A percentile compares a stretch with the other conserved stretches of the same genome.
Conservation (phyloP, 1,140 invertebrate genomes). For the Conus betulinus region DNA sequence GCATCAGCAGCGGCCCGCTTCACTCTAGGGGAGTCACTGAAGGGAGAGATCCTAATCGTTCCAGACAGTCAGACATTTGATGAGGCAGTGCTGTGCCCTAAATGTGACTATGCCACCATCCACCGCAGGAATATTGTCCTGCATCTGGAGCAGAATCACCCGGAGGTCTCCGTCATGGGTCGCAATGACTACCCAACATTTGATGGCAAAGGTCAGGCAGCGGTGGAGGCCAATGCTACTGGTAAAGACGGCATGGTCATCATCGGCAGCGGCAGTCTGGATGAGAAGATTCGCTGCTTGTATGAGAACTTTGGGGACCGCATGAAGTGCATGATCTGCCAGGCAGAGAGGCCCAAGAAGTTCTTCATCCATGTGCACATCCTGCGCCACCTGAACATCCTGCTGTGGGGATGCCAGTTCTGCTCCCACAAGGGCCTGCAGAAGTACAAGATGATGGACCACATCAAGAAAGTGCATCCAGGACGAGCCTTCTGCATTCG, state of each 20-base stretch:
- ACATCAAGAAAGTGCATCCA: conserved; percentile 52
- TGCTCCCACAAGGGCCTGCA: conserved; percentile 50
- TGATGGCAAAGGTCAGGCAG: conserved; percentile 25
- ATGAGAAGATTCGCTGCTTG: conserved; percentile 48
- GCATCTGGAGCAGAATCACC: conserved; percentile 48
- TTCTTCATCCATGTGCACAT: conserved; percentile 56
- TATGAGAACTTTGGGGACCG: conserved; percentile 52
- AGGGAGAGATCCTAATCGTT: conserved; percentile 48
- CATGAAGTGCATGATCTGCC: conserved; percentile 52
- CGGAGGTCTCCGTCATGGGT: conserved; percentile 52
- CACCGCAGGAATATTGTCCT: conserved; percentile 46
- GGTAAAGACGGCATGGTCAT: conserved; percentile 39
- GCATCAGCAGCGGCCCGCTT: conserved; percentile 14
- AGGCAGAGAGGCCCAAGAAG: conserved; percentile 48
- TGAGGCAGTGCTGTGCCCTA: conserved; percentile 45
- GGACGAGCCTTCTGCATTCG: conserved; percentile 39
- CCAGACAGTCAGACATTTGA: conserved; percentile 49
- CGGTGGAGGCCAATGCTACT: conserved; percentile 19
- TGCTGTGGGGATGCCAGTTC: conserved; percentile 50
- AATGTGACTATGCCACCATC: conserved; percentile 46
- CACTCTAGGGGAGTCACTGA: conserved; percentile 32
- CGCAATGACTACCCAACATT: conserved; percentile 44
- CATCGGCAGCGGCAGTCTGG: conserved; percentile 51
- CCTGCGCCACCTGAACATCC: conserved; percentile 51
- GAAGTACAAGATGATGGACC: conserved; percentile 54